Base-by-base conservation (phyloP, 2,797 vertebrate species). In the Ctenopoma kingsleyae region DNA sequence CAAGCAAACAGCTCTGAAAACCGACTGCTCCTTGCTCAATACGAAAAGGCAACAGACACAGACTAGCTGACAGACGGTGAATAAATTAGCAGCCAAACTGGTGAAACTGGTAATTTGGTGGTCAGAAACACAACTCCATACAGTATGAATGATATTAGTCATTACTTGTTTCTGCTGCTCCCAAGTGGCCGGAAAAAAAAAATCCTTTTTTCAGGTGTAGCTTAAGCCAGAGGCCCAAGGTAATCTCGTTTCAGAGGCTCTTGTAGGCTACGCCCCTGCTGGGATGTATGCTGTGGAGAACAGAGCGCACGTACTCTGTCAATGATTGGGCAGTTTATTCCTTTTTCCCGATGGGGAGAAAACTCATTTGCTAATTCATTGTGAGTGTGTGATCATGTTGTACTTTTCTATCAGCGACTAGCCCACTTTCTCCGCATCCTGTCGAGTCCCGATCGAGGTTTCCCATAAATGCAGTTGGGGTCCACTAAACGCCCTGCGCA, bases 401-500 rank as follows among this genome's bases (percentile, higher is more conserved):
- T 25, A 4, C 23, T 3, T 47, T 22, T 17, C 44, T 4, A 46
- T 55, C 25, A 60, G 38, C 58, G 41, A 49, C 13, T 62, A 67
- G 62, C 52, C 46, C 51, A 68, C 47, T 82, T 78, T 59, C 20
- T 72, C 51, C 17, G 62, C 55, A 67, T 76, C 50, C 17, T 44
- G 66, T 20, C 38, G 55, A 52, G 47, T 53, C 56, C 56, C 32
- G 57, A 30, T 72, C 43, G 40, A 65, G 70, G 55, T 74, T 79
- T 81, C 64, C 43, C 13, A 49, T 61, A 68, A 64, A 72, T 71
- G 80, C 73, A 75, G 82, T 66, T 78, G 57, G 68, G 35, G 49
- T 68, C 70, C 70, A 58, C 63, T 49, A 49, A 56, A 48, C 63
- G 64, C 59, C 67, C 73, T 89, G 81, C 79, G 70, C 68, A 63